phyloP scores from a whole-genome alignment of 2,113 vertebrate species.

The Perca schrenkii region DNA sequence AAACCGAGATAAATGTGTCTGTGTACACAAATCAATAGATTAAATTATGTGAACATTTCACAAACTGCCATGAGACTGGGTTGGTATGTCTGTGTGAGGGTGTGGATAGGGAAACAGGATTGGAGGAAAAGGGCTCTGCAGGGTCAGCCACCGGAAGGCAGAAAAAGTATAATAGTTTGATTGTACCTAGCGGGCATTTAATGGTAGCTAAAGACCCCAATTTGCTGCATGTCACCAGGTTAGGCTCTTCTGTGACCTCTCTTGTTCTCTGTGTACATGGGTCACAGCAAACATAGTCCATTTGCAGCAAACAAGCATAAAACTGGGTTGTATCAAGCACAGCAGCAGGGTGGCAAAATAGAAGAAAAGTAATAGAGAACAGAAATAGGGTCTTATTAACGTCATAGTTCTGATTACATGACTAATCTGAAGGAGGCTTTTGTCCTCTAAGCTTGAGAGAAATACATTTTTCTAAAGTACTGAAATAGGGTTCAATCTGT shows the following conservation, averaged over 20 bases:
- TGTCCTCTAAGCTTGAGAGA: neutral
- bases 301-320: conserved; percentile 28
- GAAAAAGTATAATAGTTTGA: conserved; percentile 45
- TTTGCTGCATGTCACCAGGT: conserved; percentile 55
- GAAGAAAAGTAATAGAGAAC: neutral
- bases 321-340: neutral
- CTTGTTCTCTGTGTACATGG: conserved; percentile 34
- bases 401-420: neutral
- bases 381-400: neutral
- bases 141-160: conserved; percentile 19
- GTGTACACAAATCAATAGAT: too few relatives aligned
- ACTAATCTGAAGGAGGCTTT: neutral
- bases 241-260: conserved; percentile 26
- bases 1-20: too few relatives aligned
- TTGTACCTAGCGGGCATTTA: conserved; percentile 51
- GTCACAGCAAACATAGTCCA: conserved; percentile 13
- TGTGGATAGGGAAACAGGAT: neutral
- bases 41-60: too few relatives aligned
- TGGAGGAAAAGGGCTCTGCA: neutral
- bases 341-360: conserved; percentile 1
- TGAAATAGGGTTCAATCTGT: neutral
- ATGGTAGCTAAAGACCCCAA: conserved; percentile 63
- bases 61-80: too few relatives aligned
- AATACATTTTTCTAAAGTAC: neutral
- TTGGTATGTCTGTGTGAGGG: conserved; percentile 1